A percentile compares a stretch with the other conserved stretches of the same genome.
Conservation (phyloP, 92 coral and sea anemone genomes). For the Porites rus region DNA sequence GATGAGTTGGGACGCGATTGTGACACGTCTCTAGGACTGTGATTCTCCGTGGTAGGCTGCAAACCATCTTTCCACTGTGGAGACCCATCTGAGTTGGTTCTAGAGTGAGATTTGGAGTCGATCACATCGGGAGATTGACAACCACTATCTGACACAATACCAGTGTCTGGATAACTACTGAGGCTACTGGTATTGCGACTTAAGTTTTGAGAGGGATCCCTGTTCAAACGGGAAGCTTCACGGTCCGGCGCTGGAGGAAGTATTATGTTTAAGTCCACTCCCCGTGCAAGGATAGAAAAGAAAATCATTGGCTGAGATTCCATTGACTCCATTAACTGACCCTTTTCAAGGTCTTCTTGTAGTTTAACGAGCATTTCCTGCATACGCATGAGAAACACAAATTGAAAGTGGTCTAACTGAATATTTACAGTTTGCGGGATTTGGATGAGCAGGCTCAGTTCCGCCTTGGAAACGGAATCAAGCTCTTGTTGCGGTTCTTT, state of each 20-base stretch:
- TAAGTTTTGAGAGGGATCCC: slow-evolving; percentile 43
- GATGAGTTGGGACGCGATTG: slow-evolving; percentile 49
- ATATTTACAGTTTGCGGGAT: slow-evolving; percentile 69
- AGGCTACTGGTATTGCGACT: slow-evolving; percentile 74
- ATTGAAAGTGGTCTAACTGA: slow-evolving; percentile 93
- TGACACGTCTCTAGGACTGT: slow-evolving; percentile 23
- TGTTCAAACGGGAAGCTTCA: slow-evolving; percentile 23
- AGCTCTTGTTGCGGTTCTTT: slow-evolving; percentile 17
- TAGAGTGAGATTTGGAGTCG: slow-evolving; percentile 20
- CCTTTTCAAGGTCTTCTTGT: slow-evolving; percentile 74
- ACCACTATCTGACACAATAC: slow-evolving; percentile 72
- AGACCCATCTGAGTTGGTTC: slow-evolving; percentile 34
- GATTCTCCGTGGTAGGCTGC: slow-evolving; percentile 2
- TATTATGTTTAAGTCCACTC: slow-evolving; percentile 76
- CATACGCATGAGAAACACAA: slow-evolving; percentile 87
- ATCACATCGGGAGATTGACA: slow-evolving; percentile 55
- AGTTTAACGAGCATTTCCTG: slow-evolving; percentile 88
- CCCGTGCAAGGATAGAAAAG: slow-evolving; percentile 80
- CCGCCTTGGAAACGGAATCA: slow-evolving; percentile 62
- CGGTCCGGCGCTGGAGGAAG: slow-evolving; percentile 88
- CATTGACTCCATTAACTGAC: background rate
- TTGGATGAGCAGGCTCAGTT: slow-evolving; percentile 75
- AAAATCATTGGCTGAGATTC: slow-evolving; percentile 50
- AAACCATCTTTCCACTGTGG: slow-evolving; percentile 7
- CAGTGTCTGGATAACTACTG: slow-evolving; percentile 81